Evolutionary conservation across 2,888 invertebrate species (phyloP).

Genomic region (Epirrhoe tristata): DNA sequence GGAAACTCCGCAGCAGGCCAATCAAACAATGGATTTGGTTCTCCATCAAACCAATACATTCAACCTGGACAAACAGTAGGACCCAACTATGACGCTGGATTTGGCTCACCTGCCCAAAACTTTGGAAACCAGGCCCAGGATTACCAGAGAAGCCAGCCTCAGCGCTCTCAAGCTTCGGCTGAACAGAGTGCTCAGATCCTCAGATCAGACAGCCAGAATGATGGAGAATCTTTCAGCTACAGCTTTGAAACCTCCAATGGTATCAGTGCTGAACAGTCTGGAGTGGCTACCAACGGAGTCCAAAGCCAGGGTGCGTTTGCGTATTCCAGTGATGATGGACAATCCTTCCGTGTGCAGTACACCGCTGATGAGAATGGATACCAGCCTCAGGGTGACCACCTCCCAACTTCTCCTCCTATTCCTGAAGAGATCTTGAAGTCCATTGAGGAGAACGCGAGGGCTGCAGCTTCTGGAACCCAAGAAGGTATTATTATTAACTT

Average conservation of each 20-base stretch:
- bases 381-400: conserved; percentile 72
- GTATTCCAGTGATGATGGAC: conserved; percentile 78
- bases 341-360: conserved; percentile 70
- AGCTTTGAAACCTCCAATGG: conserved; percentile 80
- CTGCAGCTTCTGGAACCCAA: conserved; percentile 78
- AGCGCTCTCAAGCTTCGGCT: conserved; percentile 69
- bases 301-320: conserved; percentile 75
- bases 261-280: conserved; percentile 77
- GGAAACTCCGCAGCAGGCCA: conserved; percentile 32
- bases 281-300: conserved; percentile 76
- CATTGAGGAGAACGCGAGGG: conserved; percentile 73
- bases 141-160: conserved; percentile 57
- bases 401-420: conserved; percentile 78
- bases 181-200: conserved; percentile 73
- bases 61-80: conserved; percentile 38
- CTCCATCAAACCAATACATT: conserved; percentile 46
- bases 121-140: conserved; percentile 47
- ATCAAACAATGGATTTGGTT: conserved; percentile 28
- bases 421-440: conserved; percentile 77
- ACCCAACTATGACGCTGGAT: conserved; percentile 36
- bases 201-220: conserved; percentile 72
- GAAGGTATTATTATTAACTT: conserved; percentile 62
- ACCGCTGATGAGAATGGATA: conserved; percentile 81
- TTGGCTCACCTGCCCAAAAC: conserved; percentile 28
- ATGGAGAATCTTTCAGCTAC: conserved; percentile 73